These are phyloP conservation scores for Hippolais icterina DNA, from an alignment of 2,113 vertebrate species.

Conservation along the genomic window DNA sequence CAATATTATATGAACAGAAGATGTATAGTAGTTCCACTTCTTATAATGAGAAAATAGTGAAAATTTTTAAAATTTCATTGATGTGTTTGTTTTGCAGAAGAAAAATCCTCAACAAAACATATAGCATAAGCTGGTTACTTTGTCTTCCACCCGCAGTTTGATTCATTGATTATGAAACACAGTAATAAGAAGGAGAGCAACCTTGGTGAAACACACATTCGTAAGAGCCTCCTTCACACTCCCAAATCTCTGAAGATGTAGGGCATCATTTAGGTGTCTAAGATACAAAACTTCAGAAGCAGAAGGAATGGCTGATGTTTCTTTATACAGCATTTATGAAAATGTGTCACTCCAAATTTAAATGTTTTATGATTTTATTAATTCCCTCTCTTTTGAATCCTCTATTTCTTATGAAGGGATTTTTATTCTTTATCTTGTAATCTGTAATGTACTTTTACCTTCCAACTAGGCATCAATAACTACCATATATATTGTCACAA, in stretches of 20 bases:
- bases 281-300: background rate
- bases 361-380: background rate
- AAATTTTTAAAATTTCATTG: background rate
- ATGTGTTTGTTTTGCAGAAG: background rate
- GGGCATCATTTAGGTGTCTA: background rate
- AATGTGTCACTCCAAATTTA: background rate
- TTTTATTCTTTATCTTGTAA: background rate
- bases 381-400: background rate
- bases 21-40: background rate
- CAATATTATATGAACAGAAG: background rate
- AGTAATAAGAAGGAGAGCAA: background rate
- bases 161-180: background rate
- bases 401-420: background rate
- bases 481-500: background rate
- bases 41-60: background rate
- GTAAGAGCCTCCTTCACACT: background rate
- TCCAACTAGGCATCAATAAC: background rate
- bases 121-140: background rate
- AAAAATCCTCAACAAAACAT: accelerated
- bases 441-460: background rate
- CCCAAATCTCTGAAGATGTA: background rate
- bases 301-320: background rate
- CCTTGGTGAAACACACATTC: background rate
- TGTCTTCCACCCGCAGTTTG: background rate
- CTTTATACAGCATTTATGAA: background rate